A percentile compares a stretch with the other conserved stretches of the same genome.
These are phyloP conservation scores for Syngnathoides biaculeatus DNA, from an alignment of 2,113 vertebrate genomes.

Conservation along the genomic window DNA sequence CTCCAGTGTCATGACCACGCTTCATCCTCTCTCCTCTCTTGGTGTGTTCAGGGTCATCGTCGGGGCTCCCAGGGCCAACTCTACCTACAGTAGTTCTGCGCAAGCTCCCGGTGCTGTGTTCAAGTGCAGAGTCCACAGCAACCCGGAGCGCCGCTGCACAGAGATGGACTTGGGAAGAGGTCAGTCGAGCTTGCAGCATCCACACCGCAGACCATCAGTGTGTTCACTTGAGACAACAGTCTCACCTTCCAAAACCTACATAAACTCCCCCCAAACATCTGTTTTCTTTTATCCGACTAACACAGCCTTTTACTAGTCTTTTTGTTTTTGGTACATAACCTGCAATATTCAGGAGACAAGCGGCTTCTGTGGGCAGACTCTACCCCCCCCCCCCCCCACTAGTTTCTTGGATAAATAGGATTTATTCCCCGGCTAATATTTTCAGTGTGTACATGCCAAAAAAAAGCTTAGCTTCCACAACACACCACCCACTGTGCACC, in stretches of 20 bases:
- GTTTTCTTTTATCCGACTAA: conserved; percentile 66
- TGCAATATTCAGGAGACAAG: conserved; percentile 27
- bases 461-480: conserved; percentile 26
- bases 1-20: background rate
- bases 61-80: conserved; percentile 90
- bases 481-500: background rate
- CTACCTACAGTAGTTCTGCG: conserved; percentile 86
- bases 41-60: conserved; percentile 85
- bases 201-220: background rate
- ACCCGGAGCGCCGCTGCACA: conserved; percentile 91
- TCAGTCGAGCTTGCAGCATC: conserved; percentile 62
- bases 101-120: conserved; percentile 90
- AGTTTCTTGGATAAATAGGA: conserved; percentile 68
- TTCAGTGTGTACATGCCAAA: conserved; percentile 66
- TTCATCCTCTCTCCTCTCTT: conserved; percentile 18
- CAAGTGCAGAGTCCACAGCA: conserved; percentile 94
- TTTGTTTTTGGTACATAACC: conserved; percentile 21
- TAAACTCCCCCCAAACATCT: conserved; percentile 50
- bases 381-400: conserved; percentile 21
- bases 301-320: conserved; percentile 31
- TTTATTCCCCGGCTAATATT: conserved; percentile 70
- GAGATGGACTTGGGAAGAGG: conserved; percentile 97
- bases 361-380: conserved; percentile 42
- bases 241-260: conserved; percentile 5
- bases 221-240: background rate